These are phyloP conservation scores for Pseudopipra pipra DNA, from an alignment of 2,113 vertebrate species.

Conservation along the genomic window DNA sequence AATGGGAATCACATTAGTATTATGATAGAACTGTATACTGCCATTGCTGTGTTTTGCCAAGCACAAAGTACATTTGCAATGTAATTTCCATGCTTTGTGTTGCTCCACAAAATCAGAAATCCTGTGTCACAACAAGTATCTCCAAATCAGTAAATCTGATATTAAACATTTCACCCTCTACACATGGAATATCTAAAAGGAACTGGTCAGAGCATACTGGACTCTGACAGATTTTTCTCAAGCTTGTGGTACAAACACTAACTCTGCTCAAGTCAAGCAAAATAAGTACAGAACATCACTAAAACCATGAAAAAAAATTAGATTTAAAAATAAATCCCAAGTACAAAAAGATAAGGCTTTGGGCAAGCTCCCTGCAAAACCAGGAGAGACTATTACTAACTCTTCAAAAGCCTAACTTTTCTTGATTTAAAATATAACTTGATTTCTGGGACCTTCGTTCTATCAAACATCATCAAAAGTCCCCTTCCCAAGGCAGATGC, in stretches of 20 bases:
- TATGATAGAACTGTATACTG: background rate
- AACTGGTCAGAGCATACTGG: background rate
- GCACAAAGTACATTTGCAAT: background rate
- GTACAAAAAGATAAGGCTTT: background rate
- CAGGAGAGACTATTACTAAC: background rate
- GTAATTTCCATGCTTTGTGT: background rate
- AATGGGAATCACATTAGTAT: background rate
- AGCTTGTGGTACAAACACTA: background rate
- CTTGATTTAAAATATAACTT: background rate
- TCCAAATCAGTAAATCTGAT: background rate
- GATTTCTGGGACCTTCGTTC: background rate
- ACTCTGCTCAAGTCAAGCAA: background rate
- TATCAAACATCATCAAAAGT: background rate
- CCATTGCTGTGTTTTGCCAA: background rate
- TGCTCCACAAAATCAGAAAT: background rate
- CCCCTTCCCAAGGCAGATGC: background rate
- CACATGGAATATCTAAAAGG: background rate
- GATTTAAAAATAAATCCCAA: background rate
- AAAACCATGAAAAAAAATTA: background rate
- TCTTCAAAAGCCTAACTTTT: background rate
- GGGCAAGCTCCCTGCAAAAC: background rate
- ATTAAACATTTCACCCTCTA: background rate
- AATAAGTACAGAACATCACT: background rate
- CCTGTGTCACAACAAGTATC: background rate
- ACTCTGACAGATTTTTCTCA: background rate